These are phyloP conservation scores for Donacobius atricapilla DNA, from an alignment of 2,113 vertebrate genomes.

Conservation along the genomic window DNA sequence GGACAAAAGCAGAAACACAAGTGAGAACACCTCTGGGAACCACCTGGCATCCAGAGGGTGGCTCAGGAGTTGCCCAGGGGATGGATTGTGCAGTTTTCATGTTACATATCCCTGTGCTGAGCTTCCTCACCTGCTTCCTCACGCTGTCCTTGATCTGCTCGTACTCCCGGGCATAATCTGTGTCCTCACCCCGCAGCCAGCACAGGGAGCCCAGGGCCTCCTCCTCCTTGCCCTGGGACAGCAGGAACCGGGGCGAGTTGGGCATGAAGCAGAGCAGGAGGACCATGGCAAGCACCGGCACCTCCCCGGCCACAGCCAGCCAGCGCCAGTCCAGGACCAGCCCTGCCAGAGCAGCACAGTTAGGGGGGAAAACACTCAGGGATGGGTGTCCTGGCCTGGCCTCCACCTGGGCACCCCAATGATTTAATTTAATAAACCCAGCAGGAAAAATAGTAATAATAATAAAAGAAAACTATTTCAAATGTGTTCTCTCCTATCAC, in stretches of 20 bases:
- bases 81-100: neutral
- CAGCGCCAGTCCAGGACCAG: constrained; percentile 88
- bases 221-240: constrained; percentile 75
- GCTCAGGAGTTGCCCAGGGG: neutral
- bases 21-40: neutral
- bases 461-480: neutral
- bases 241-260: constrained; percentile 88
- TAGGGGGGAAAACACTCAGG: neutral
- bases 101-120: accelerated
- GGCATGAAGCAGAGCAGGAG: constrained; percentile 88
- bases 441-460: too few relatives aligned
- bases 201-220: constrained; percentile 76
- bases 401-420: neutral
- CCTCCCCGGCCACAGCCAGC: constrained; percentile 84
- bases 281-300: constrained; percentile 82
- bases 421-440: neutral
- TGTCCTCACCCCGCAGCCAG: constrained; percentile 83
- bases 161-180: constrained; percentile 74
- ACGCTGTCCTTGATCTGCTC: constrained; percentile 76
- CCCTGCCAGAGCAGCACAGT: constrained; percentile 61
- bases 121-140: constrained; percentile 67
- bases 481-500: neutral
- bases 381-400: neutral
- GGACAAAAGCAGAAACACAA: neutral
- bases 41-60: neutral